Conservation (phyloP, 2,113 vertebrate genomes). For the Muscicapa adusta region DNA sequence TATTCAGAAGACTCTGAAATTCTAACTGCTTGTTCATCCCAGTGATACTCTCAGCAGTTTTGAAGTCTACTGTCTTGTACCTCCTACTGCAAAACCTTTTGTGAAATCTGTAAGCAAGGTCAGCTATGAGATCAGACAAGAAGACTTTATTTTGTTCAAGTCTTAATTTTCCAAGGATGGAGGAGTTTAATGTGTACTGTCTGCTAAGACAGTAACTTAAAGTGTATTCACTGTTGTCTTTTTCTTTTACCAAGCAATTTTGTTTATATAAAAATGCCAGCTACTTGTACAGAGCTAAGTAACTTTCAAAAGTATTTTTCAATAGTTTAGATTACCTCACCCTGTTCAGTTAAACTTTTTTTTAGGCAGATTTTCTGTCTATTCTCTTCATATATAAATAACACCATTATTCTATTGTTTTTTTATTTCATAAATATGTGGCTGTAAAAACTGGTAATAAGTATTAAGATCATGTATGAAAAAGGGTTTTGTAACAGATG, state of each 20-base stretch:
- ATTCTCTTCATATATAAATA: background rate
- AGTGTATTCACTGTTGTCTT: background rate
- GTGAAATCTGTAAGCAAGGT: background rate
- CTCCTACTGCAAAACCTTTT: background rate
- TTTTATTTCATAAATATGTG: background rate
- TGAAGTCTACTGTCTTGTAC: background rate
- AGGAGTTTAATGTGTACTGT: background rate
- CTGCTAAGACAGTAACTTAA: background rate
- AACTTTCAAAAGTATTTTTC: background rate
- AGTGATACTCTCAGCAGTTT: background rate
- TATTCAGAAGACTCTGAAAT: background rate
- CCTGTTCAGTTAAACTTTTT: background rate
- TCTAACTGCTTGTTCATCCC: background rate
- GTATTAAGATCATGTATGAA: background rate
- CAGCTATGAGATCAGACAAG: background rate
- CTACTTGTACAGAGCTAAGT: background rate
- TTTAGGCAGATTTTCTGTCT: background rate
- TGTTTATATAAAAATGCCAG: background rate
- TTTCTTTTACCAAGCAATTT: background rate
- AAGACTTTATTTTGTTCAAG: background rate
- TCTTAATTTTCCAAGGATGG: background rate
- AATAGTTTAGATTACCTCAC: background rate
- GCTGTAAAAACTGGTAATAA: background rate
- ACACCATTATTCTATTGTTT: background rate
- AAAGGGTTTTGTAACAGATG: background rate